Conservation (phyloP, 2,797 vertebrate species). For the Cossypha niveicapilla region DNA sequence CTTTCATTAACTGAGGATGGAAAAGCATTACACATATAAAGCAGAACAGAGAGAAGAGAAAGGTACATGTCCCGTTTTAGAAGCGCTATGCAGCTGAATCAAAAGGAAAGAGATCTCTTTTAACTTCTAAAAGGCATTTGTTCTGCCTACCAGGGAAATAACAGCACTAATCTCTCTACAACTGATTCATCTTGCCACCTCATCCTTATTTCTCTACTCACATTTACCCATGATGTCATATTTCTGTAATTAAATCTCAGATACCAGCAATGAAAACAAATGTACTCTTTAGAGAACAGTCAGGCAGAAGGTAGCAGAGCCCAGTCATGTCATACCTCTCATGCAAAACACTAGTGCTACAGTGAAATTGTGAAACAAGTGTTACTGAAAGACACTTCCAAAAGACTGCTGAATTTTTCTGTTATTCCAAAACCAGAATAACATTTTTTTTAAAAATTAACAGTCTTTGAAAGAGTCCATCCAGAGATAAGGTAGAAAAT, state of each 20-base stretch:
- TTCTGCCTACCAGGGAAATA: background rate
- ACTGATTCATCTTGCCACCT: background rate
- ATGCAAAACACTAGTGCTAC: background rate
- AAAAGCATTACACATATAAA: background rate
- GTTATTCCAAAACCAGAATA: background rate
- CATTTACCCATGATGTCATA: background rate
- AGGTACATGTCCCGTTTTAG: background rate
- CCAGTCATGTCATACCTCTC: background rate
- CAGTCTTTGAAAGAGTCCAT: background rate
- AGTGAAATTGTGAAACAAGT: background rate
- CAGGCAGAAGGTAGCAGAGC: background rate
- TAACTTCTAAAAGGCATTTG: background rate
- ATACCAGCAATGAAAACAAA: background rate
- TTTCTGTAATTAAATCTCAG: background rate
- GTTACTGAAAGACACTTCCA: background rate
- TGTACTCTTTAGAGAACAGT: background rate
- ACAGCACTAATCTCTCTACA: background rate
- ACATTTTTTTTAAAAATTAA: background rate
- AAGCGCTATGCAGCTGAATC: background rate
- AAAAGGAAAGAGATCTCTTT: background rate
- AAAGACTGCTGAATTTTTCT: background rate
- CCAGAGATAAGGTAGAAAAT: background rate
- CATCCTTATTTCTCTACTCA: background rate
- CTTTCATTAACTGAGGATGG: background rate
- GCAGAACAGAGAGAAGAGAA: background rate